phyloP scores from a whole-genome alignment of 30 jellyfish, hydroid and myxozoan genomes.

The Aurelia sp. region DNA sequence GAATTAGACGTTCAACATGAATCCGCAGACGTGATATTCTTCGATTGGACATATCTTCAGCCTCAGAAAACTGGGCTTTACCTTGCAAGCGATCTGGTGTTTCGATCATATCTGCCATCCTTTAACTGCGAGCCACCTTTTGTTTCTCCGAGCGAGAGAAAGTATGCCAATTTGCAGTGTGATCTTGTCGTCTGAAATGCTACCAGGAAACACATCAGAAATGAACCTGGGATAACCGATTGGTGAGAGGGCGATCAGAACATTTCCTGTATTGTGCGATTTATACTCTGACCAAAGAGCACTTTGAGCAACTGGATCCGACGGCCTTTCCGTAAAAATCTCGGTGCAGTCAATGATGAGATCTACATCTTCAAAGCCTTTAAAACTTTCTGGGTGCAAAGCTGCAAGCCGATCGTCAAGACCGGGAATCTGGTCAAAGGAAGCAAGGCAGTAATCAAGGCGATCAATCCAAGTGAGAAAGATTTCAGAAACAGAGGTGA shows the following conservation, averaged over 20 bases:
- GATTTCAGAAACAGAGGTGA: conserved; percentile 4
- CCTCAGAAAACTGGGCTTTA: not conserved
- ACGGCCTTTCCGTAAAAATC: not conserved
- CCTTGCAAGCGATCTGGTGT: not conserved
- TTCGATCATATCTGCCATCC: not conserved
- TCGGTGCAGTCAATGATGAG: conserved; percentile 7
- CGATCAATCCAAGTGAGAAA: conserved; percentile 37
- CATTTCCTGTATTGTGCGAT: conserved; percentile 7
- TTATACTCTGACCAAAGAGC: conserved; percentile 11
- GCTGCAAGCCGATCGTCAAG: not conserved
- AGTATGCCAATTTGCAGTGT: conserved; percentile 14
- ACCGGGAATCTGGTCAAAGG: conserved; percentile 4
- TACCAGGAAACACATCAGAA: conserved; percentile 20
- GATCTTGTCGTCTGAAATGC: conserved; percentile 23
- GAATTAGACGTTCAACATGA: not conserved
- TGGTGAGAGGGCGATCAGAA: not conserved
- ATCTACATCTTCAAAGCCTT: conserved; percentile 15
- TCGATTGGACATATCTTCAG: not conserved
- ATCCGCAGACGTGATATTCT: not conserved
- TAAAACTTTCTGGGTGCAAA: conserved; percentile 15
- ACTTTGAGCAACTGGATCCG: not conserved
- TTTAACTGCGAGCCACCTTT: conserved; percentile 4
- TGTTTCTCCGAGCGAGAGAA: conserved; percentile 4
- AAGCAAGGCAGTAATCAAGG: conserved; percentile 14
- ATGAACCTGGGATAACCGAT: not conserved